These are phyloP conservation scores for Cygnus atratus DNA, from an alignment of 2,113 vertebrate species.

Conservation along the genomic window DNA sequence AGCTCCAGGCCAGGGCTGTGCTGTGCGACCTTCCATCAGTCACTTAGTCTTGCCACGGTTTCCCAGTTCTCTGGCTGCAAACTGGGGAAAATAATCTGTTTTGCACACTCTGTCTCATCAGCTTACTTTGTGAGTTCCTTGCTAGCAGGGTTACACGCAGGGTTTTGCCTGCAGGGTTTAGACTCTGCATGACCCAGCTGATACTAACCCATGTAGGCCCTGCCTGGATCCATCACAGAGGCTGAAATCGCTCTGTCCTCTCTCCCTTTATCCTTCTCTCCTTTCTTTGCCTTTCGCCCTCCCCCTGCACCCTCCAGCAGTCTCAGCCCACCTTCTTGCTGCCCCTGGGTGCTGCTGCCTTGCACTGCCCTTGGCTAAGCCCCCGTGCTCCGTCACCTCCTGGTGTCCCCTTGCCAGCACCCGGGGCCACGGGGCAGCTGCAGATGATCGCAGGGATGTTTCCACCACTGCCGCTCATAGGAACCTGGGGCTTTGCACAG, in stretches of 20 bases:
- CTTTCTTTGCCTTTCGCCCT: neutral
- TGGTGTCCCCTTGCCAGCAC: neutral
- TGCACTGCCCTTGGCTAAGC: neutral
- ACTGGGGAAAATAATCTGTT: neutral
- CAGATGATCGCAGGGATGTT: neutral
- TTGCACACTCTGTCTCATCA: neutral
- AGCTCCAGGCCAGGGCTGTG: slow-evolving; percentile 17
- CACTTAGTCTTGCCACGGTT: neutral
- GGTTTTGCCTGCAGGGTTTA: neutral
- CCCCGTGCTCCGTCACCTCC: accelerated
- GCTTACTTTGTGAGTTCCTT: neutral
- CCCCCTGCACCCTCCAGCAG: neutral
- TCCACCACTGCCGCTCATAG: neutral
- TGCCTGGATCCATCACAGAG: neutral
- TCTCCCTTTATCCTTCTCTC: neutral
- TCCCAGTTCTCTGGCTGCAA: neutral
- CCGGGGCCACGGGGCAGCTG: neutral
- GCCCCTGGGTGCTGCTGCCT: neutral
- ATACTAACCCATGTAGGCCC: neutral
- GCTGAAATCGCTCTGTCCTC: neutral
- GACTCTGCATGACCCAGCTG: neutral
- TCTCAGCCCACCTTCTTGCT: neutral
- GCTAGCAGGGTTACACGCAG: accelerated
- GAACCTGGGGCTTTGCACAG: slow-evolving; percentile 54
- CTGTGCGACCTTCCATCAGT: neutral